Base-by-base conservation (phyloP, 2,113 vertebrate species). In the Tretioscincus oriximinensis region DNA sequence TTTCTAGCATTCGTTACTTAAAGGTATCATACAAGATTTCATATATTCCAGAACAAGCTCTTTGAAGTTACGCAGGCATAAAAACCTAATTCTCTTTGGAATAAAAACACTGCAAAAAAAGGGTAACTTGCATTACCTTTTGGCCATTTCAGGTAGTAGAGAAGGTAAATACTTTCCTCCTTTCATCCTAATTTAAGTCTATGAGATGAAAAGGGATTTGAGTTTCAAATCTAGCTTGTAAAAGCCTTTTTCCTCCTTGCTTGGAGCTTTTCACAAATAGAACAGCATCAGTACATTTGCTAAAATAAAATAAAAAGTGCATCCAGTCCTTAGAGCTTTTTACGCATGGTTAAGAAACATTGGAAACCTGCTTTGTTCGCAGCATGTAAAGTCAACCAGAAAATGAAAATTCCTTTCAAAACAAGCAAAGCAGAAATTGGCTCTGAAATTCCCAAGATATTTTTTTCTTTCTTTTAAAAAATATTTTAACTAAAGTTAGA, bases 161-260 rank as follows among this genome's bases (percentile, higher is more conserved):
- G 65, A 77, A 18, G 24, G 3, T 2, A 69, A 26, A 24, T 14
- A 4, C 12, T 16, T 76, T 86, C 82, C 75, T 26, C 54, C 11
- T 70, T 85, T 82, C 78, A 80, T 84, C 77, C 80, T 21, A 84
- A 41, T 75, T 83, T 78, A 67, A 81, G 5, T 31, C 58, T 20
- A 28, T 81, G 61, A 75, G 69, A 69, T 28, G 20, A 63, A 83
- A 22, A 26, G 73, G 60, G 58, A 61, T 45, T 76, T 31, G 74
- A 78, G 72, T 73, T 73, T 83, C 73, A 1, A 72, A 5, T 79
- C 12, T 7, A 21, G 4, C 49, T 78, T 76, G 5, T 45, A 64
- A 76, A 64, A 31, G 72, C 45, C 4, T 1, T 63, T 1, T 11
- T 16, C 26, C 54, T 16, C 54, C 54, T 16, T 16, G 54, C 20